Conservation (phyloP, 2,888 invertebrate genomes). For the Trichogramma dendrolimi region DNA sequence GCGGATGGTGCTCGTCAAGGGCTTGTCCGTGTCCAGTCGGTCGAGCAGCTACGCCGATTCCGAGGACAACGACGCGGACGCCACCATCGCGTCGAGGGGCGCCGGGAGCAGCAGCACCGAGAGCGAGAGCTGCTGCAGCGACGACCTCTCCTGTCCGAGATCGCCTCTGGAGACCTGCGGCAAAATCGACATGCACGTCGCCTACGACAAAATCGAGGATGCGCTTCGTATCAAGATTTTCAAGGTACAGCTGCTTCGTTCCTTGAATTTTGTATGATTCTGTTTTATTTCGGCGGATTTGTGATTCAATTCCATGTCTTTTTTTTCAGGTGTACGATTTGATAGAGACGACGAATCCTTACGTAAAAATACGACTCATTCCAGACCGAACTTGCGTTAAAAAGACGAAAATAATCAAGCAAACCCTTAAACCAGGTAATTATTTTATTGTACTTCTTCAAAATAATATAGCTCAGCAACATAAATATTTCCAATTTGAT, state of each 20-base stretch:
- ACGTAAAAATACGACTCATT: constrained; percentile 62
- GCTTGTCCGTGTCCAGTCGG: constrained; percentile 28
- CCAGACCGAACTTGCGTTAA: constrained; percentile 62
- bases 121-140: constrained; percentile 60
- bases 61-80: constrained; percentile 55
- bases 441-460: background rate
- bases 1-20: constrained; percentile 55
- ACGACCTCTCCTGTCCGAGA: constrained; percentile 47
- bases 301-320: background rate
- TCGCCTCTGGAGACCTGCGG: constrained; percentile 58
- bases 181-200: constrained; percentile 60
- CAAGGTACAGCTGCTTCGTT: constrained; percentile 53
- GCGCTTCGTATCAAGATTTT: constrained; percentile 63
- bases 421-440: constrained; percentile 62
- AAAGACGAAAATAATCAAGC: constrained; percentile 63
- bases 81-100: background rate
- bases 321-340: constrained; percentile 56
- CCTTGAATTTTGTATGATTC: background rate
- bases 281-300: too few species aligned
- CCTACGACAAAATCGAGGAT: constrained; percentile 62
- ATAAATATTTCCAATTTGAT: too few species aligned
- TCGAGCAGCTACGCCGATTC: constrained; percentile 53
- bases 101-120: constrained; percentile 14
- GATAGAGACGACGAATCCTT: constrained; percentile 64
- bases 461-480: too few species aligned